phyloP scores from a whole-genome alignment of 2,797 vertebrate species.

The Mus caroli region DNA sequence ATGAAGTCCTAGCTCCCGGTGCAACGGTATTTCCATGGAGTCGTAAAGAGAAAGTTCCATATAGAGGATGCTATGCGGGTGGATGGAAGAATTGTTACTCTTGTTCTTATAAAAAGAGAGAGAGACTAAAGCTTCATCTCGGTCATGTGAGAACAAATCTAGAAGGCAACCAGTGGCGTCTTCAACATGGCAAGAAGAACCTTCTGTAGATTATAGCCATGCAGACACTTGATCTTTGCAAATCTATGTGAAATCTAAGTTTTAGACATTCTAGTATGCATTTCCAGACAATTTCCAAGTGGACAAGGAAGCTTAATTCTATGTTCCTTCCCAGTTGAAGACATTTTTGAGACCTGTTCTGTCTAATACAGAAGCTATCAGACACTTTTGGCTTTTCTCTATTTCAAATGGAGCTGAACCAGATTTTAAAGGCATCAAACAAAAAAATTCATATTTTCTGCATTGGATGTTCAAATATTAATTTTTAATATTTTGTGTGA shows the following conservation, averaged over 20 bases:
- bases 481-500: not conserved
- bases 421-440: not conserved
- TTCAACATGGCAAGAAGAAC: not conserved
- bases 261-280: conserved; percentile 7
- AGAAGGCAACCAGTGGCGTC: not conserved
- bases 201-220: not conserved
- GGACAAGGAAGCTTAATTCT: not conserved
- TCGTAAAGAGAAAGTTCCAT: not conserved
- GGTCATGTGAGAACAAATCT: not conserved
- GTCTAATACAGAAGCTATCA: not conserved
- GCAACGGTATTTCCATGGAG: not conserved
- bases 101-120: not conserved
- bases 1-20: not conserved
- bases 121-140: not conserved
- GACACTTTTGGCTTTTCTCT: not conserved
- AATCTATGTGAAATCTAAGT: not conserved
- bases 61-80: not conserved
- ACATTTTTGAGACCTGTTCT: not conserved
- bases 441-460: conserved; percentile 32
- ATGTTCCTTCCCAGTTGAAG: not conserved
- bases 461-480: not conserved
- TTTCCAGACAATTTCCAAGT: conserved; percentile 12
- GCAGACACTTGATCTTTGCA: not conserved
- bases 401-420: not conserved
- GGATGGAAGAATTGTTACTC: not conserved